phyloP scores from a whole-genome alignment of 2,888 invertebrate genomes.

The Eristalinus sepulchralis region DNA sequence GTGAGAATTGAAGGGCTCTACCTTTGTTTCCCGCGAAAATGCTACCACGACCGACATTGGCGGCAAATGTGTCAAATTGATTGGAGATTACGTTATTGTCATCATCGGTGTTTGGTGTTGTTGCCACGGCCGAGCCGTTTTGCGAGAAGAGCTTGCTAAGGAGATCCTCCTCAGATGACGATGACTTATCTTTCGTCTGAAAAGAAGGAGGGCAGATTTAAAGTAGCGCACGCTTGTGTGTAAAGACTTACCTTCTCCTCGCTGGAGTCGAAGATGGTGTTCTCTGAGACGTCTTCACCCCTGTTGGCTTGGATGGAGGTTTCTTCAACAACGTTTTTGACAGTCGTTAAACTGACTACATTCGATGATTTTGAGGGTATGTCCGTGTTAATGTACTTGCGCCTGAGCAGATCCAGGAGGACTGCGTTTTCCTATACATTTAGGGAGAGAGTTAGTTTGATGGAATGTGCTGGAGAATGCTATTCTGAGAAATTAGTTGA shows the following conservation, averaged over 20 bases:
- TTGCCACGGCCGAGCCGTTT: conserved; percentile 2
- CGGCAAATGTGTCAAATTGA: conserved; percentile 47
- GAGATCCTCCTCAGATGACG: conserved; percentile 47
- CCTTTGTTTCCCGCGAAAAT: conserved; percentile 62
- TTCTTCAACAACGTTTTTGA: conserved; percentile 70
- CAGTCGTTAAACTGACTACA: conserved; percentile 74
- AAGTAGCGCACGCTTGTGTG: neutral
- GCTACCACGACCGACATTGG: conserved; percentile 59
- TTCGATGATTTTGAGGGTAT: conserved; percentile 72
- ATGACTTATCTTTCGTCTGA: conserved; percentile 35
- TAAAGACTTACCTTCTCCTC: conserved; percentile 49
- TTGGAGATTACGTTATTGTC: conserved; percentile 51
- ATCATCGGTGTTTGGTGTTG: conserved; percentile 46
- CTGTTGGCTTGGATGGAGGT: conserved; percentile 41
- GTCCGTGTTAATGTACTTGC: conserved; percentile 74
- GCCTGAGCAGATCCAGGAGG: conserved; percentile 73
- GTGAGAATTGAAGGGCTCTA: conserved; percentile 55
- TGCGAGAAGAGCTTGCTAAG: conserved; percentile 26
- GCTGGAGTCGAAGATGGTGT: conserved; percentile 43
- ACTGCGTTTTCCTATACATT: conserved; percentile 72
- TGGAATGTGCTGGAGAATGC: neutral
- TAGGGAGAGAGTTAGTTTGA: conserved; percentile 12
- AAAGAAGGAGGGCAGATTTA: neutral
- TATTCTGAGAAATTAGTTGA: neutral
- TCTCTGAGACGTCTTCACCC: conserved; percentile 48